phyloP scores from a whole-genome alignment of 2,113 vertebrate species.

The Paratilapia polleni region DNA sequence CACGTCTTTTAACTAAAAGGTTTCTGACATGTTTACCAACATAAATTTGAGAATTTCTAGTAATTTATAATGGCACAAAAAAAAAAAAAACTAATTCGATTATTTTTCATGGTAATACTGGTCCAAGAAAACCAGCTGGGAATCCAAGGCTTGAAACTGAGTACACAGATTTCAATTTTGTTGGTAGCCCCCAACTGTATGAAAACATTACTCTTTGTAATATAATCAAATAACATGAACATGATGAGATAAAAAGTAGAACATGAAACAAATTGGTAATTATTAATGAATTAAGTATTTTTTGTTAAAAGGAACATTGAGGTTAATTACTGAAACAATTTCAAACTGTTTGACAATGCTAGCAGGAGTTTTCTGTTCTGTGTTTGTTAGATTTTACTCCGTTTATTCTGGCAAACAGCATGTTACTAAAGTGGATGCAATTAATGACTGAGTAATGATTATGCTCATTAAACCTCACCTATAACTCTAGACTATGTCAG shows the following conservation, averaged over 20 bases:
- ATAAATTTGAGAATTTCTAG: background rate
- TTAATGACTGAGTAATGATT: too few relatives aligned
- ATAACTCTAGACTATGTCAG: background rate
- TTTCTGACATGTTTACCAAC: background rate
- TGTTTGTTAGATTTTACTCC: background rate
- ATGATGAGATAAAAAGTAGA: background rate
- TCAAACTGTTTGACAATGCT: too few relatives aligned
- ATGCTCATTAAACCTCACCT: too few relatives aligned
- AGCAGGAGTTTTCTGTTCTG: too few relatives aligned
- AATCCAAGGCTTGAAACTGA: background rate
- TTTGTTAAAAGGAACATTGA: too few relatives aligned
- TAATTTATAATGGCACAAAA: too few relatives aligned
- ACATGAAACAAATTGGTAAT: background rate
- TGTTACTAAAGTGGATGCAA: background rate
- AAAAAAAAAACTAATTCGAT: background rate
- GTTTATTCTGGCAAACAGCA: background rate
- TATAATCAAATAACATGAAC: background rate
- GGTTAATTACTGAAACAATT: too few relatives aligned
- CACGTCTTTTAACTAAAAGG: background rate
- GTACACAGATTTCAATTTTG: background rate
- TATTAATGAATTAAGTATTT: background rate
- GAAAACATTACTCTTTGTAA: background rate
- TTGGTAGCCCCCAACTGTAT: background rate
- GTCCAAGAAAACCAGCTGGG: background rate
- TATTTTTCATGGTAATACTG: background rate